These are phyloP conservation scores for Polia nebulosa DNA, from an alignment of 2,888 invertebrate species.

Conservation along the genomic window DNA sequence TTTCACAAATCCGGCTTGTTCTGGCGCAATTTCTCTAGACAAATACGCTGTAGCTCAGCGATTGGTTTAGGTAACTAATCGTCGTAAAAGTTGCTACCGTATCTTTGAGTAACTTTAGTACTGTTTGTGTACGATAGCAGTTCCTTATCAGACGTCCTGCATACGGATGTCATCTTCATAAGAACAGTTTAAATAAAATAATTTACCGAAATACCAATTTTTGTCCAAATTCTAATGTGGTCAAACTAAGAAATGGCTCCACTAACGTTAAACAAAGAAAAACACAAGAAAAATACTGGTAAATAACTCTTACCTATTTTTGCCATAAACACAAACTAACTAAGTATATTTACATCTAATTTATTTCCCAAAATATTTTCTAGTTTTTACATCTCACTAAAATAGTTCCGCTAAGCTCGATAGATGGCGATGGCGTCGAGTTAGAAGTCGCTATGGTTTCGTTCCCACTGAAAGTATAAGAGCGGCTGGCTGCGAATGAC, in stretches of 20 bases:
- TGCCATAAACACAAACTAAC: not conserved
- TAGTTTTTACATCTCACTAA: not conserved
- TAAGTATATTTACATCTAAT: not conserved
- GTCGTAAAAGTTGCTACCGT: no score
- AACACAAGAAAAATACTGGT: not conserved
- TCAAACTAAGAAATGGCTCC: not conserved
- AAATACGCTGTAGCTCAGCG: no score
- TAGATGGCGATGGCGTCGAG: slow-evolving; percentile 38
- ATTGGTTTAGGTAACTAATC: no score
- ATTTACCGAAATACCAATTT: not conserved
- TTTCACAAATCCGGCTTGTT: no score
- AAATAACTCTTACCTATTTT: not conserved
- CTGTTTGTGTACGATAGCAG: not conserved
- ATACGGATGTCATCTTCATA: not conserved
- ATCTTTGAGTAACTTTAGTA: no score
- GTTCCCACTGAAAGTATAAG: slow-evolving; percentile 11
- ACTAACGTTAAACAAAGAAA: not conserved
- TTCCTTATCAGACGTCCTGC: not conserved
- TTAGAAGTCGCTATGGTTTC: no score
- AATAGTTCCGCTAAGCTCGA: slow-evolving; percentile 16
- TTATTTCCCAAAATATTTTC: not conserved
- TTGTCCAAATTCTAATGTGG: not conserved
- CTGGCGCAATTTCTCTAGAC: no score
- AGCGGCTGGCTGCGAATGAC: fast-evolving
- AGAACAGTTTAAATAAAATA: not conserved